Conservation (phyloP, 2,888 invertebrate species). For the Synanthedon myopaeformis region DNA sequence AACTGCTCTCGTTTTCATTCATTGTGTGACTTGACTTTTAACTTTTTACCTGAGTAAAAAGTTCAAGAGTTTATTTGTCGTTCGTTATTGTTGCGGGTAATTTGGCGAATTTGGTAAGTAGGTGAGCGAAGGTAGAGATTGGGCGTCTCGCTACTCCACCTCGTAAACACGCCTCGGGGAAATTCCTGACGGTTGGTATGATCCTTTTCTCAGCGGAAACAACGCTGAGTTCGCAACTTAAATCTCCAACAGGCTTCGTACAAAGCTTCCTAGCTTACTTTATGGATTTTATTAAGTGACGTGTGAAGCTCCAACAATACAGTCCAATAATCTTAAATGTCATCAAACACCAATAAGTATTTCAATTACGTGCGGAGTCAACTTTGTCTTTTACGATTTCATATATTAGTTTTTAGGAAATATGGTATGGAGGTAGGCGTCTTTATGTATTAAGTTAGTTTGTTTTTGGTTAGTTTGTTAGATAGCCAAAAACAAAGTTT, state of each 20-base stretch:
- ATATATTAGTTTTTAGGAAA: too few species aligned
- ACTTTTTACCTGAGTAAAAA: constrained; percentile 4
- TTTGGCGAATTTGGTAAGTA: constrained; percentile 10
- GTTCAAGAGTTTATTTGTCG: constrained; percentile 17
- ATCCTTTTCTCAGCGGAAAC: constrained; percentile 11
- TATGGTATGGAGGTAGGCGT: too few species aligned
- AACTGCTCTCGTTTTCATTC: background rate
- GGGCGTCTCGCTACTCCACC: constrained; percentile 23
- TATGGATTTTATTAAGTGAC: constrained; percentile 7
- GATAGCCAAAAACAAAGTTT: too few species aligned
- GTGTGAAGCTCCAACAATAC: too few species aligned
- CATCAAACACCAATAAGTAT: too few species aligned
- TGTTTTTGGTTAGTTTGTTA: too few species aligned
- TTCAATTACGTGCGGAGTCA: too few species aligned
- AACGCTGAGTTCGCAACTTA: constrained; percentile 38
- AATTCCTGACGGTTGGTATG: constrained; percentile 25
- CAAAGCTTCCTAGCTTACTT: constrained; percentile 20
- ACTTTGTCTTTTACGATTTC: too few species aligned
- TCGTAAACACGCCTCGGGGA: constrained; percentile 52
- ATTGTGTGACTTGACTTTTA: constrained; percentile 3
- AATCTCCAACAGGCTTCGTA: constrained; percentile 18
- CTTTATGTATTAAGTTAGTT: too few species aligned
- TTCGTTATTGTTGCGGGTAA: constrained; percentile 37
- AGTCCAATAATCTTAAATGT: too few species aligned
- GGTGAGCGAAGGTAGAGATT: constrained; percentile 29